These are phyloP conservation scores for Ceratosolen fusciceps DNA, from an alignment of 1,140 invertebrate species.

Conservation along the genomic window DNA sequence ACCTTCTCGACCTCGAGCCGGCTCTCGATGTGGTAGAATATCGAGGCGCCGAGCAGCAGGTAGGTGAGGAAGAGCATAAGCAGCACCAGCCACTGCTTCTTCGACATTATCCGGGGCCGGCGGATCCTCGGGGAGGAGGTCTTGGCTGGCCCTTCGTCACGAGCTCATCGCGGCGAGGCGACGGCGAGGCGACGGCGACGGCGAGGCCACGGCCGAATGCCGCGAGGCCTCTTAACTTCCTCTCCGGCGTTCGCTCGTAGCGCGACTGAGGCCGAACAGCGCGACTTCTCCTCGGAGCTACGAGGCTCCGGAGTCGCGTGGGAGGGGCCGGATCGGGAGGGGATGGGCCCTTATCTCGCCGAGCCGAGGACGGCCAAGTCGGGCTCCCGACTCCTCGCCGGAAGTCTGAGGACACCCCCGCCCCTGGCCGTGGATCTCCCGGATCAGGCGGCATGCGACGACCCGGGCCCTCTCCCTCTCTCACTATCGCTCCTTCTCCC, in stretches of 20 bases:
- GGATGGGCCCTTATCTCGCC: slow-evolving; percentile 12
- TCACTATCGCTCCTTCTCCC: no score
- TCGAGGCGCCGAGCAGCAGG: slow-evolving; percentile 81
- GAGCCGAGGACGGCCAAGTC: background rate
- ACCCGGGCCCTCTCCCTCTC: no score
- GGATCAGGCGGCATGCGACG: no score
- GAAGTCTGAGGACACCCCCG: no score
- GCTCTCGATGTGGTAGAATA: slow-evolving; percentile 85
- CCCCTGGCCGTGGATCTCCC: no score
- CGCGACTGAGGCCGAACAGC: slow-evolving; percentile 30
- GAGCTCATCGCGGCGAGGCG: slow-evolving; percentile 31
- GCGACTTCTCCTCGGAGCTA: background rate
- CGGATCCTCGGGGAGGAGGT: background rate
- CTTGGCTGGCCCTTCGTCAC: slow-evolving; percentile 38
- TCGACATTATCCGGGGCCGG: slow-evolving; percentile 76
- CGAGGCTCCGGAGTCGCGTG: background rate
- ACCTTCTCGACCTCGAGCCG: slow-evolving; percentile 75
- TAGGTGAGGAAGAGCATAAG: slow-evolving; percentile 83
- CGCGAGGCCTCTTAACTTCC: slow-evolving; percentile 10
- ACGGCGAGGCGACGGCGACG: slow-evolving; percentile 8
- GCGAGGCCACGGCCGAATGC: background rate
- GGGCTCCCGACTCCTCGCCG: background rate
- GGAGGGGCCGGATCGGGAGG: background rate
- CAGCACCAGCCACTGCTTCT: slow-evolving; percentile 83
- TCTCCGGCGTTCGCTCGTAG: slow-evolving; percentile 26